A percentile compares a stretch with the other conserved stretches of the same genome.
Conservation (phyloP, 2,797 vertebrate species). For the Pangasius macronema region DNA sequence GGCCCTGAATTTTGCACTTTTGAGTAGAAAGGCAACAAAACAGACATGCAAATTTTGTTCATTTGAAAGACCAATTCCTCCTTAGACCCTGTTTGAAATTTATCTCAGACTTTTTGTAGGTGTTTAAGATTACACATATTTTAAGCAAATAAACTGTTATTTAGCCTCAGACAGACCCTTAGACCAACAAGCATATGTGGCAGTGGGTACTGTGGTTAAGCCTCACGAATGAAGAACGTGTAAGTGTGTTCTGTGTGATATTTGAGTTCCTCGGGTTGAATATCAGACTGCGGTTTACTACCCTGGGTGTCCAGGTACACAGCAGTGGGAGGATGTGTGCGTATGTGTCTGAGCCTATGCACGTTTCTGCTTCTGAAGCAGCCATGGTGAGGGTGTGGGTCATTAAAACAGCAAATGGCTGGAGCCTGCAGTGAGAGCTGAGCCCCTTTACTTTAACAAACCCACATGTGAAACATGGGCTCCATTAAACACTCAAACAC, state of each 20-base stretch:
- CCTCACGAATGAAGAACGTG: conserved; percentile 1
- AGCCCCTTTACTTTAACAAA: conserved; percentile 70
- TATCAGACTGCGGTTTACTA: conserved; percentile 16
- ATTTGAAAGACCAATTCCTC: neutral
- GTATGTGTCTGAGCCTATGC: conserved; percentile 10
- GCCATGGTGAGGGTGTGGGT: conserved; percentile 42
- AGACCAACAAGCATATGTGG: neutral
- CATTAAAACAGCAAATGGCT: conserved; percentile 64
- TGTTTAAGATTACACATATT: neutral
- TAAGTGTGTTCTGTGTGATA: neutral
- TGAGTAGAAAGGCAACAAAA: neutral
- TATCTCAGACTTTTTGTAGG: neutral
- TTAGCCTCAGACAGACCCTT: neutral
- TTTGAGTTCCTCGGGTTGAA: neutral
- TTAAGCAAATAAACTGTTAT: neutral
- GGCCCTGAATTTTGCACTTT: neutral
- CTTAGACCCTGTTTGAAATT: neutral
- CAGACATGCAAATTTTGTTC: neutral
- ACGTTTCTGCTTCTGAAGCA: conserved; percentile 48
- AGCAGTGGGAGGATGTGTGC: neutral
- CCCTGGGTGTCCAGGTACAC: neutral
- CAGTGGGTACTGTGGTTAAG: neutral
- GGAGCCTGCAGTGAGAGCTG: conserved; percentile 70
- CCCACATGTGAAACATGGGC: conserved; percentile 75
- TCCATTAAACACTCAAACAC: conserved; percentile 66